Percentiles rank a stretch among this genome's conserved stretches.
These are phyloP conservation scores for Protaetia brevitarsis DNA, from an alignment of 1,140 invertebrate species.

Conservation along the genomic window DNA sequence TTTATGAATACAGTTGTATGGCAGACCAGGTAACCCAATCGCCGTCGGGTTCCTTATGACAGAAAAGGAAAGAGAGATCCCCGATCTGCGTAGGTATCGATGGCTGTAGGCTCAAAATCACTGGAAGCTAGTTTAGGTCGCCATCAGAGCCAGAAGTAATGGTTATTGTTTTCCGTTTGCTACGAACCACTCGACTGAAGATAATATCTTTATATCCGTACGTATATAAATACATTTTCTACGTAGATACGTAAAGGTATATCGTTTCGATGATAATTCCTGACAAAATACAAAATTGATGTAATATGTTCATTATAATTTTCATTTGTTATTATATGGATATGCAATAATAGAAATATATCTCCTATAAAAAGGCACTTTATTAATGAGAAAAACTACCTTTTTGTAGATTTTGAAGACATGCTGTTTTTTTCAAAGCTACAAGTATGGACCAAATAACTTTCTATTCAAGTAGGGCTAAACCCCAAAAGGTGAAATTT, in stretches of 20 bases:
- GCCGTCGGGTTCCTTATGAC: conserved; percentile 24
- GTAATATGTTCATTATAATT: neutral
- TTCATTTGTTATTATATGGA: no score
- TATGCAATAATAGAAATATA: no score
- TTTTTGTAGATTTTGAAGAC: no score
- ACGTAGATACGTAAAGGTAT: neutral
- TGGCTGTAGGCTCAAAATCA: conserved; percentile 6
- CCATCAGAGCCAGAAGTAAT: neutral
- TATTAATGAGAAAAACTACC: no score
- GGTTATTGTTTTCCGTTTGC: conserved; percentile 18
- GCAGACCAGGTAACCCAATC: conserved; percentile 35
- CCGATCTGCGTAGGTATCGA: neutral
- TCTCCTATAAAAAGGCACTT: no score
- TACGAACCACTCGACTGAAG: neutral
- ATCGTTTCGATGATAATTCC: conserved; percentile 12
- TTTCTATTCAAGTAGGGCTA: no score
- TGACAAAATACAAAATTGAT: neutral
- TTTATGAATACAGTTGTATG: conserved; percentile 36
- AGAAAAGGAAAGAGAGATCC: neutral
- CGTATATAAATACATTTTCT: neutral
- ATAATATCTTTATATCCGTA: conserved; percentile 19
- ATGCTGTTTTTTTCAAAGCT: no score
- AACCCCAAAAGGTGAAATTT: no score
- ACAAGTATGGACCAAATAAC: no score
- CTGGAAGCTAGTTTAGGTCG: conserved; percentile 20